Conservation (phyloP, 2,797 vertebrate genomes). For the Hozukius guyotensis region DNA sequence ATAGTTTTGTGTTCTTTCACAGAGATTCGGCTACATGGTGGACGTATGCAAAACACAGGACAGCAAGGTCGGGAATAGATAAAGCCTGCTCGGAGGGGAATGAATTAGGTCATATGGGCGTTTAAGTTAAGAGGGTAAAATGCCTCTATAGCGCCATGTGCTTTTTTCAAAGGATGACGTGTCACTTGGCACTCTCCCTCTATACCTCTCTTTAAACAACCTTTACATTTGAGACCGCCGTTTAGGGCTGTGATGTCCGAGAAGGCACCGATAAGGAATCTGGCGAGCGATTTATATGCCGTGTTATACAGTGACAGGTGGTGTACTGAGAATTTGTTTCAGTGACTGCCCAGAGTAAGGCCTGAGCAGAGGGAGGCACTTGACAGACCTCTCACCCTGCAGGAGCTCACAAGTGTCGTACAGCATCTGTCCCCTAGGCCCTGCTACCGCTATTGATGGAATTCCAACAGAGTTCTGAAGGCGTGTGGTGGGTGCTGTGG, state of each 20-base stretch:
- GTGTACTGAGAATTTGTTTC: constrained; percentile 61
- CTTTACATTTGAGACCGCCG: constrained; percentile 17
- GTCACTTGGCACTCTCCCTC: not conserved
- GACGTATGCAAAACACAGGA: constrained; percentile 8
- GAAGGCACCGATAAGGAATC: constrained; percentile 7
- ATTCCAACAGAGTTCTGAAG: constrained; percentile 59
- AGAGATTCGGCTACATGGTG: not conserved
- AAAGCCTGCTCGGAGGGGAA: not conserved
- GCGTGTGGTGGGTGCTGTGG: constrained; percentile 22
- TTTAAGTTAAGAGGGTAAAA: constrained; percentile 33
- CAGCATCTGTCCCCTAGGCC: constrained; percentile 51
- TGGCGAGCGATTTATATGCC: constrained; percentile 30
- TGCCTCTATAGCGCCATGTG: not conserved
- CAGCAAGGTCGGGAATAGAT: constrained; percentile 1
- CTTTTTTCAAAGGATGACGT: constrained; percentile 6
- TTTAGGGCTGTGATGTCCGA: constrained; percentile 30
- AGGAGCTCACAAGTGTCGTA: constrained; percentile 51
- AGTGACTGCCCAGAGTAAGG: constrained; percentile 55
- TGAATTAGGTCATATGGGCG: not conserved
- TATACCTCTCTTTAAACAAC: constrained; percentile 1
- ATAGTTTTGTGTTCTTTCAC: constrained; percentile 14
- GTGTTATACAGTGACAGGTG: constrained; percentile 51
- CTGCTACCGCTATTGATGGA: constrained; percentile 44
- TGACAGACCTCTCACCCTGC: constrained; percentile 59
- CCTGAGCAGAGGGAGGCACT: constrained; percentile 48